phyloP scores from a whole-genome alignment of 1,140 invertebrate species.

The Zaprionus vittiger region DNA sequence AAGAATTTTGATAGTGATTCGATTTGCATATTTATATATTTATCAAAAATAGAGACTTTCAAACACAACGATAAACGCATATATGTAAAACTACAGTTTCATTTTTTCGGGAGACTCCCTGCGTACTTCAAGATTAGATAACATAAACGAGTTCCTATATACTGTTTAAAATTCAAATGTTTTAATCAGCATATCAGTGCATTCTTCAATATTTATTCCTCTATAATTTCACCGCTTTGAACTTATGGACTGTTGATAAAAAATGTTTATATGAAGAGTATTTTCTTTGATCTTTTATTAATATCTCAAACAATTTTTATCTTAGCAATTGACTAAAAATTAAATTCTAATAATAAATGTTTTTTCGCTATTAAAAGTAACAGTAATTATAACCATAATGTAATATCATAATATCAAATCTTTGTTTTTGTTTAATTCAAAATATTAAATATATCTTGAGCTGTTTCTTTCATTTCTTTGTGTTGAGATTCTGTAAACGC shows the following conservation, averaged over 20 bases:
- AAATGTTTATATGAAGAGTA: background rate
- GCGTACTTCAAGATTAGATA: background rate
- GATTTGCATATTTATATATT: too few species aligned
- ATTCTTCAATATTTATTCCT: background rate
- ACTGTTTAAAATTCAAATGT: background rate
- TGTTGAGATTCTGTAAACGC: too few species aligned
- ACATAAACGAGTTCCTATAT: background rate
- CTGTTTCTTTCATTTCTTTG: too few species aligned
- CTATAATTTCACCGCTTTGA: background rate
- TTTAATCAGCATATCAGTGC: background rate
- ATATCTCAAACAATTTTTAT: background rate
- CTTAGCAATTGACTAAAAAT: background rate
- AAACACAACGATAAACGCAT: too few species aligned
- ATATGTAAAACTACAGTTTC: background rate
- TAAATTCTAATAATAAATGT: background rate
- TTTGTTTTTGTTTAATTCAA: too few species aligned
- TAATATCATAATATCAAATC: too few species aligned
- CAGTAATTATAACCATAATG: too few species aligned
- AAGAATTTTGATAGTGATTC: too few species aligned
- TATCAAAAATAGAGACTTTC: too few species aligned
- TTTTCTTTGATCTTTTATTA: background rate
- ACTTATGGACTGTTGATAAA: background rate
- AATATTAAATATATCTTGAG: too few species aligned
- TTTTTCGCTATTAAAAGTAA: background rate
- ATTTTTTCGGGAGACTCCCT: background rate